Percentiles rank a stretch among this genome's conserved stretches.
Evolutionary conservation across 2,797 vertebrate species (phyloP).

Genomic region (Myotis daubentonii): DNA sequence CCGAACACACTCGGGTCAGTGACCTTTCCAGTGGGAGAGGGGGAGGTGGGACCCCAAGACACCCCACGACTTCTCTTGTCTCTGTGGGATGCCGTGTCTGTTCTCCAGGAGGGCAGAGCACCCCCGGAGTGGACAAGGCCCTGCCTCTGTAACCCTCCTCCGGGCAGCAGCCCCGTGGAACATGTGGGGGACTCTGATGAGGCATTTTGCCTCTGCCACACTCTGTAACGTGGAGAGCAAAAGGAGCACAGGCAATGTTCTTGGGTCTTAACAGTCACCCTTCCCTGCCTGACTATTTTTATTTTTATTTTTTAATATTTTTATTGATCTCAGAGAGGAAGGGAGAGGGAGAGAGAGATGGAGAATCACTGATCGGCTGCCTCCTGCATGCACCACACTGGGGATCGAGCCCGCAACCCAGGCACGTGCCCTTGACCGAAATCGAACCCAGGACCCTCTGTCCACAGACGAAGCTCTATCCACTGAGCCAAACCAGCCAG

Average conservation of each 20-base stretch:
- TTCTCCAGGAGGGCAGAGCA: background rate
- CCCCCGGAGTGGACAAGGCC: background rate
- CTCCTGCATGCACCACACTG: too few relatives aligned
- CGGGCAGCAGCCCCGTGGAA: background rate
- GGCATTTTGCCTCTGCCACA: slow-evolving; percentile 1
- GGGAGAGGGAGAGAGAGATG: too few relatives aligned
- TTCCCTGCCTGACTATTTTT: background rate
- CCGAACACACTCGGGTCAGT: slow-evolving; percentile 96
- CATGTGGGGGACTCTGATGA: background rate
- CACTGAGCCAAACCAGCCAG: too few relatives aligned
- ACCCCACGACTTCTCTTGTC: background rate
- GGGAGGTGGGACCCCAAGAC: background rate
- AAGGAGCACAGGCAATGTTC: background rate
- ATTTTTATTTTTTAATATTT: background rate
- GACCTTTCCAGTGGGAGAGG: background rate
- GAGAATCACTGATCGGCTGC: too few relatives aligned
- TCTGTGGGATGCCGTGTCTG: background rate
- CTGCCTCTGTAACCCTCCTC: background rate
- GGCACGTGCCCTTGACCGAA: too few relatives aligned
- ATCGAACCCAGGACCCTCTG: too few relatives aligned
- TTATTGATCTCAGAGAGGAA: too few relatives aligned
- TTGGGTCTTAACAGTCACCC: background rate
- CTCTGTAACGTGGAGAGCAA: background rate
- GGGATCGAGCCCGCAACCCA: too few relatives aligned
- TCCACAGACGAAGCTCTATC: too few relatives aligned